Evolutionary conservation across 2,797 vertebrate species (phyloP).

Genomic region (Darevskia mixta): DNA sequence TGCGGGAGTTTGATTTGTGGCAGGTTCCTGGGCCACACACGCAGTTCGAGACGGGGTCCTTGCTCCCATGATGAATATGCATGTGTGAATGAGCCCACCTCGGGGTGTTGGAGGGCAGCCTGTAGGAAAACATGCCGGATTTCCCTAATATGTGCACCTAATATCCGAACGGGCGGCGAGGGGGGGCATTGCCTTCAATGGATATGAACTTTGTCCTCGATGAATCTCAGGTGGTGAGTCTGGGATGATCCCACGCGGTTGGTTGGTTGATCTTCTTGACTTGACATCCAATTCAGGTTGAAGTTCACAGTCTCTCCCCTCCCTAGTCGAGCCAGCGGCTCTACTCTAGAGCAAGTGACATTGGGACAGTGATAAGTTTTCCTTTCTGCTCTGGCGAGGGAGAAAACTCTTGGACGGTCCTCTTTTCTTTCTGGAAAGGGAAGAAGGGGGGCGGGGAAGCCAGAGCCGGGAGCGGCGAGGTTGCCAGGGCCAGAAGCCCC

Average conservation of each 20-base stretch:
- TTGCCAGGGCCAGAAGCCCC: not conserved
- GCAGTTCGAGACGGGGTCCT: not conserved
- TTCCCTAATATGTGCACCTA: not conserved
- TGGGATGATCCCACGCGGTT: too few species aligned
- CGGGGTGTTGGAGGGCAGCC: not conserved
- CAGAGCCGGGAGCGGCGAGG: not conserved
- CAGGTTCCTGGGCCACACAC: not conserved
- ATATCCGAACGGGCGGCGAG: too few species aligned
- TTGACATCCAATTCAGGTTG: too few species aligned
- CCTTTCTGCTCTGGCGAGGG: slow-evolving; percentile 13
- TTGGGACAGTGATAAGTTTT: not conserved
- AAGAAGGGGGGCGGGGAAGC: not conserved
- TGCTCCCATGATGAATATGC: not conserved
- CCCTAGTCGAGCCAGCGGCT: not conserved
- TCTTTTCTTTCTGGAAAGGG: slow-evolving; percentile 24
- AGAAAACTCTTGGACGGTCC: not conserved
- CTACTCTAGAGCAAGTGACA: not conserved
- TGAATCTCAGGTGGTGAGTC: too few species aligned
- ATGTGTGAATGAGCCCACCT: not conserved
- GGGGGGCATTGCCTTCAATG: too few species aligned
- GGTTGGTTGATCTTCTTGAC: too few species aligned
- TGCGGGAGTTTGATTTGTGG: too few species aligned
- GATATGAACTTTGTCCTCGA: too few species aligned
- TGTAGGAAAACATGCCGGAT: not conserved
- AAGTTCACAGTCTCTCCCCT: too few species aligned